phyloP scores from a whole-genome alignment of 2,797 vertebrate species.

The Phataginus tetradactyla region DNA sequence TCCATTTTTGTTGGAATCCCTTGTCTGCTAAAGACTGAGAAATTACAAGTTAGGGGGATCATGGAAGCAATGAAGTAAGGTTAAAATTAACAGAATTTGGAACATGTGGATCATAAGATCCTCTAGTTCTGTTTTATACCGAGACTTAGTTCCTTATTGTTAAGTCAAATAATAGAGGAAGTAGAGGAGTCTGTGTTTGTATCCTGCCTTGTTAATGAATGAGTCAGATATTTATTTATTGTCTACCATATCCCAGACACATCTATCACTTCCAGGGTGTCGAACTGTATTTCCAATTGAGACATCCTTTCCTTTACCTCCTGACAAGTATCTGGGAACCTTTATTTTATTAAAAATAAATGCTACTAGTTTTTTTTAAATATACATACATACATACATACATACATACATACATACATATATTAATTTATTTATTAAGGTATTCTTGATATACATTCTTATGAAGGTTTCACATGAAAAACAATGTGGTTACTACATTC shows the following conservation, averaged over 20 bases:
- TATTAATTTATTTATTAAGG: no score
- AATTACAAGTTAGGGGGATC: not conserved
- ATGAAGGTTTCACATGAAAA: no score
- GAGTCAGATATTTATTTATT: not conserved
- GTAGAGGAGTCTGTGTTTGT: not conserved
- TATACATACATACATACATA: no score
- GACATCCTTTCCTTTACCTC: conserved; percentile 1
- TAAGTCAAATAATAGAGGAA: not conserved
- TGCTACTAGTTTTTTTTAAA: not conserved
- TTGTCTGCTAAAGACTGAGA: conserved; percentile 25
- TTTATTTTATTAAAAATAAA: conserved; percentile 13
- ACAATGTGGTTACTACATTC: no score
- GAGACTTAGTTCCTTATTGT: not conserved
- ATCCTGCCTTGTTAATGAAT: not conserved
- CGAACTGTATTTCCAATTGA: not conserved
- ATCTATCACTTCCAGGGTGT: not conserved
- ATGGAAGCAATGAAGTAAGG: not conserved
- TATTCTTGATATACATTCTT: no score
- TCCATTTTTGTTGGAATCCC: not conserved
- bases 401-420: no score
- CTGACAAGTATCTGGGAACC: not conserved
- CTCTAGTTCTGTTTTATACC: conserved; percentile 31
- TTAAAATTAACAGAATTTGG: conserved; percentile 19
- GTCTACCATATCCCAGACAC: not conserved
- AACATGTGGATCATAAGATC: not conserved